These are phyloP conservation scores for Mycalesis mineus DNA, from an alignment of 2,888 invertebrate species.

Conservation along the genomic window DNA sequence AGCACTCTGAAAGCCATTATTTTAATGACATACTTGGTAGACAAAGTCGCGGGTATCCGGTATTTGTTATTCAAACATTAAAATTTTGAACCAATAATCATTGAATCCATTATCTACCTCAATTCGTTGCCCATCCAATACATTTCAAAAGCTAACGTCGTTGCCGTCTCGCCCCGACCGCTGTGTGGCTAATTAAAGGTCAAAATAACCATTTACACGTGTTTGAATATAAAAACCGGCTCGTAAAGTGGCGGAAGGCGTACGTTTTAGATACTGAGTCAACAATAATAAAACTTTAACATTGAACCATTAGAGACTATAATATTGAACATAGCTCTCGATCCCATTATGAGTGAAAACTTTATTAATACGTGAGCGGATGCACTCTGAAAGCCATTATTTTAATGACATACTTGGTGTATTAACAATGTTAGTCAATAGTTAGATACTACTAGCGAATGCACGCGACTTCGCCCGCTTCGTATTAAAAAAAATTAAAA, in stretches of 20 bases:
- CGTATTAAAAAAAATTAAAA: too few relatives aligned
- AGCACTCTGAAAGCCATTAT: conserved; percentile 20
- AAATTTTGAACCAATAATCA: too few relatives aligned
- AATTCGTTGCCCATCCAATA: too few relatives aligned
- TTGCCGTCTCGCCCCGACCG: too few relatives aligned
- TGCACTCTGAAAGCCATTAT: conserved; percentile 21
- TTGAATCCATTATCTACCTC: too few relatives aligned
- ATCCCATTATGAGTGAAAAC: conserved; percentile 16
- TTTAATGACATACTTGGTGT: conserved; percentile 6
- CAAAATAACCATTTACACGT: too few relatives aligned
- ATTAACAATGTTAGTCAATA: not conserved
- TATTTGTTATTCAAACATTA: too few relatives aligned
- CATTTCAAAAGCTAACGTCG: too few relatives aligned
- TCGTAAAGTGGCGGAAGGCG: not conserved
- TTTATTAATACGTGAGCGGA: conserved; percentile 16
- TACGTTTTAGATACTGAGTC: not conserved
- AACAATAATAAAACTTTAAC: not conserved
- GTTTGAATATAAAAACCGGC: not conserved
- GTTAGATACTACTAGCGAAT: too few relatives aligned
- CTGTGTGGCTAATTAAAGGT: too few relatives aligned
- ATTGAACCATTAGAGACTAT: conserved; percentile 5
- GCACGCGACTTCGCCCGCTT: too few relatives aligned
- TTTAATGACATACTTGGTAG: conserved; percentile 7
- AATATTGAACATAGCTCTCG: conserved; percentile 1
- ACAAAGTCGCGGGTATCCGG: too few relatives aligned